Percentiles rank a stretch among this genome's conserved stretches.
phyloP scores from a whole-genome alignment of 2,113 vertebrate genomes.

The Mohoua ochrocephala region DNA sequence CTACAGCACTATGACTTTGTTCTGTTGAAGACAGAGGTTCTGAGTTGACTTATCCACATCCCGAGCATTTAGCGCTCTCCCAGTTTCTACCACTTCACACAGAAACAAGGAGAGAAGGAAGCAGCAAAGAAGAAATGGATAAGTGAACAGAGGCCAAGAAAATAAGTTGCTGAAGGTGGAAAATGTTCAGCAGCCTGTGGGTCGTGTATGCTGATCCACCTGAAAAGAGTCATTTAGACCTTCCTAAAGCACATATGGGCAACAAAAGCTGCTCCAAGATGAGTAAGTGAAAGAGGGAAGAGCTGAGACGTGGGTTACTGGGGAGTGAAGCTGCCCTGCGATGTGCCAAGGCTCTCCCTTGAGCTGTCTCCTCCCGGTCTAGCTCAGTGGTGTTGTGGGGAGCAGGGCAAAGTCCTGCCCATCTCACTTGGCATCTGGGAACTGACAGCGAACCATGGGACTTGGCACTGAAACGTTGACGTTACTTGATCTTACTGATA shows the following conservation, averaged over 20 bases:
- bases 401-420: background rate
- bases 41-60: background rate
- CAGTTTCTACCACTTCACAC: background rate
- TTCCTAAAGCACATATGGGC: background rate
- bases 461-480: background rate
- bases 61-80: background rate
- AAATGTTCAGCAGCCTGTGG: background rate
- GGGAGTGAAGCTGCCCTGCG: background rate
- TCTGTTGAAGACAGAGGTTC: background rate
- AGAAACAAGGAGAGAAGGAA: background rate
- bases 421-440: background rate
- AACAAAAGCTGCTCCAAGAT: background rate
- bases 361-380: background rate
- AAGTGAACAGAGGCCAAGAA: background rate
- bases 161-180: background rate
- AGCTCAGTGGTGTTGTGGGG: background rate
- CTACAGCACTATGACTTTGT: background rate
- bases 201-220: background rate
- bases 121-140: background rate
- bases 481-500: background rate
- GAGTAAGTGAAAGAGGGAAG: background rate
- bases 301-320: background rate
- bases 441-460: background rate
- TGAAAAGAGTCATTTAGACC: rapidly evolving
- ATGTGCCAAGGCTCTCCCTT: background rate